Base-by-base conservation (phyloP, 2,888 invertebrate species). In the Cremastinae sp. region DNA sequence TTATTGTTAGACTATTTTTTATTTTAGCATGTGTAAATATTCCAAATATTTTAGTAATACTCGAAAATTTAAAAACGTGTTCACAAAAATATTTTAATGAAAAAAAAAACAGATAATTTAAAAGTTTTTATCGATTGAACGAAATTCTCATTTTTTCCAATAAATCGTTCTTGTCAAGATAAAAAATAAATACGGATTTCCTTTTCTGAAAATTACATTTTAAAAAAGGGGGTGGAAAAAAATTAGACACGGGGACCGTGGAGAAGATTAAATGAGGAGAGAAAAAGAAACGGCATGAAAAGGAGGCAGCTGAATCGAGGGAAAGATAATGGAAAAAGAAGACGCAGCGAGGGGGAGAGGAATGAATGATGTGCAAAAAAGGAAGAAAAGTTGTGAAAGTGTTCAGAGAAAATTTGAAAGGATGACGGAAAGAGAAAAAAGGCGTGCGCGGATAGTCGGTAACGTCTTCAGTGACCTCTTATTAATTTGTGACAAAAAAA, bases 341-440 rank as follows among this genome's bases (percentile, higher is more conserved):
- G 20, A n/a, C 20, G 18, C 39, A n/a, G 45, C n/a, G 22, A 65
- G 41, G 37, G 20, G 28, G 22, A 20, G 39, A 2, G n/a, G 58
- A 10, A 39, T 41, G 59, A 45, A 45, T 14, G 45, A 61, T 28
- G 59, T 16, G 9, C 18, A 28, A 51, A 10, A 41, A n/a, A 20
- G 14, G 14, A 5, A 14, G 7, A 28, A 53, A 14, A 18, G 41
- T 41, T 41, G 14, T n/a, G 4, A 0, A 41, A 65, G 22, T 22
- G 51, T 53, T 18, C n/a, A 53, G 10, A 16, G 18, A 28, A 7
- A 10, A 14, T 12, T 14, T 4, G 12, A 35, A 22, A 37, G 39
- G 20, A 49, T 12, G 22, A 64, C 22, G 20, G 41, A 41, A 51
- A 22, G 14, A 12, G 22, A 22, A 20, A 62, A 62, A 18, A 14